A percentile compares a stretch with the other conserved stretches of the same genome.
phyloP scores from a whole-genome alignment of 37 sponge, comb jelly and placozoan species.

The Hormiphora californensis region DNA sequence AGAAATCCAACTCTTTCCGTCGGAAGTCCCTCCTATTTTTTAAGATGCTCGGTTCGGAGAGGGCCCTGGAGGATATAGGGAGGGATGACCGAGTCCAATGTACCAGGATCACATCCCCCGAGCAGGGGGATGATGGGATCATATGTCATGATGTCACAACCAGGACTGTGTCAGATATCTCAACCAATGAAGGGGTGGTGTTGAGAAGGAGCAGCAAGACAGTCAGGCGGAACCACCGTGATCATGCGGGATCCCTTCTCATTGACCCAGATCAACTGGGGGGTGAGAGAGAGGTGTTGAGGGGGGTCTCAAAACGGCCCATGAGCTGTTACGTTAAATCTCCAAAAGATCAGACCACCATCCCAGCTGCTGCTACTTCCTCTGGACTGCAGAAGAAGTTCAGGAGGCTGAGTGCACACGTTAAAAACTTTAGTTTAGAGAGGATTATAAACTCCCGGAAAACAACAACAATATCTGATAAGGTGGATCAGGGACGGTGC shows the following conservation, averaged over 20 bases:
- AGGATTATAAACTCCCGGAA: background rate
- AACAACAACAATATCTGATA: background rate
- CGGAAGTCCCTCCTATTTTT: slow-evolving; percentile 41
- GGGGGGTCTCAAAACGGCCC: too few relatives aligned
- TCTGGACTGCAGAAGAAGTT: slow-evolving; percentile 19
- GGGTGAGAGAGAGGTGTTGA: too few relatives aligned
- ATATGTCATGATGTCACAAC: background rate
- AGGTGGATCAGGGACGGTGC: slow-evolving; percentile 18
- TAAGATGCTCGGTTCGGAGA: slow-evolving; percentile 14
- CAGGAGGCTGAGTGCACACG: slow-evolving; percentile 28
- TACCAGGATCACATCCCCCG: too few relatives aligned
- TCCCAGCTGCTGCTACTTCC: background rate
- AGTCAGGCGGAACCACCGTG: background rate
- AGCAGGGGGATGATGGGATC: background rate
- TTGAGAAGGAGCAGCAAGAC: background rate
- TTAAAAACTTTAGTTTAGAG: slow-evolving; percentile 7
- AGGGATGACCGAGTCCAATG: background rate
- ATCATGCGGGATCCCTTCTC: too few relatives aligned
- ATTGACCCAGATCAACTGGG: too few relatives aligned
- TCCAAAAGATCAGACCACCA: background rate
- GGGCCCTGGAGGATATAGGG: background rate
- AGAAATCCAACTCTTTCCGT: slow-evolving; percentile 25
- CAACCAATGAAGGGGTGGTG: slow-evolving; percentile 3
- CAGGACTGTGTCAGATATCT: slow-evolving; percentile 16
- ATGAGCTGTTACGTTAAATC: background rate